Base-by-base conservation (phyloP, 2,113 vertebrate species). In the Aythya baeri region DNA sequence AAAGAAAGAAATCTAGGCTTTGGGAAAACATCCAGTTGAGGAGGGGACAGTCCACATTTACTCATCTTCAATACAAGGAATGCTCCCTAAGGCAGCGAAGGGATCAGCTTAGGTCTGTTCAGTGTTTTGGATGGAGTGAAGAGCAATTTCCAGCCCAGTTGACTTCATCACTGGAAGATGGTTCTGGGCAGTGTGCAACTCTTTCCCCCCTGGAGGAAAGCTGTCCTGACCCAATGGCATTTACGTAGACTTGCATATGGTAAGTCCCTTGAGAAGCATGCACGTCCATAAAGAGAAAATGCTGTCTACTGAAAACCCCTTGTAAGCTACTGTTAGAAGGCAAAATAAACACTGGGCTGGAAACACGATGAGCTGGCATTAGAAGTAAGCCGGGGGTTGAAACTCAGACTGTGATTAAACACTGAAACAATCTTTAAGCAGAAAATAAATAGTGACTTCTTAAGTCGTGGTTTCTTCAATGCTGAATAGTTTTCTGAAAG, bases 121-220 rank as follows among this genome's bases (percentile, higher is more conserved):
- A 16, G 44, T 27, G 6, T 26, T 89, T 32, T 58, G 20, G 36
- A 9, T 86, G 49, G 32, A 27, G 25, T 27, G n/a, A 27, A 71
- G 17, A n/a, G n/a, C 34, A 32, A 52, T 38, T 65, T 92, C 54
- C n/a, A 76, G 49, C 54, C 54, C 68, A 63, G 22, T 31, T 77
- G 68, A 14, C 13, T 27, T 63, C 41, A 41, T 50, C 17, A 11
- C 7, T 31, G 21, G 29, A 14, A 0, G 0, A 3, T 29, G 36
- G 44, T 34, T 83, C 67, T 80, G 63, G 34, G 63, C 22, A 32
- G 38, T 3, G 27, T 9, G 12, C 31, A 9, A n/a, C 31, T 13
- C 83, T 73, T 46, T 16, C 13, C 18, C 36, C 26, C 8, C 17
- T 41, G 63, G 31, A 32, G 26, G 11, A 80, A 16, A 49, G 17